Conservation (phyloP, 2,888 invertebrate species). For the Agrochola macilenta region DNA sequence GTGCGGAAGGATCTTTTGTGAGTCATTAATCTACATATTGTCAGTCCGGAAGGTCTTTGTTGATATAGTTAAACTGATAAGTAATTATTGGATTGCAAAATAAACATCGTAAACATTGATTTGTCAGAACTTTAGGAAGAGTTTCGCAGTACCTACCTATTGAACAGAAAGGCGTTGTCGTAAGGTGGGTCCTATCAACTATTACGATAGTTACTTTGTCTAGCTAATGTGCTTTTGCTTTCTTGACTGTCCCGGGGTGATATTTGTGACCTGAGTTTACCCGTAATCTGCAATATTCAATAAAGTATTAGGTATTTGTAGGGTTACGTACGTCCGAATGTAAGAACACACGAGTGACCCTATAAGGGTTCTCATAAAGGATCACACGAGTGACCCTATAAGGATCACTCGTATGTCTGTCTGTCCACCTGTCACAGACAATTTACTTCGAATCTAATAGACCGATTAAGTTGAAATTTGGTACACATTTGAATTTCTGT, state of each 20-base stretch:
- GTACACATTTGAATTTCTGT: no score
- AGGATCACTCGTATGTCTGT: no score
- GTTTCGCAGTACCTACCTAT: neutral
- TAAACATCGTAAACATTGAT: neutral
- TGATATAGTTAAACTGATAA: conserved; percentile 26
- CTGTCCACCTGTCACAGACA: no score
- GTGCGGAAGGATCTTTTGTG: conserved; percentile 12
- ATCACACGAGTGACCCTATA: no score
- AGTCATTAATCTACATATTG: conserved; percentile 7
- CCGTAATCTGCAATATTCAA: no score
- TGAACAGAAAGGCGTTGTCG: neutral
- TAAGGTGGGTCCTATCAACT: neutral
- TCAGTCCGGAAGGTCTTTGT: neutral
- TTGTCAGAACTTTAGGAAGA: conserved; percentile 1
- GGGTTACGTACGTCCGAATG: no score
- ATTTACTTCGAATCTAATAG: no score
- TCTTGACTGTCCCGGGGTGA: neutral
- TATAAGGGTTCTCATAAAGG: no score
- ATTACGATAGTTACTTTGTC: neutral
- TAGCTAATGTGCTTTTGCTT: neutral
- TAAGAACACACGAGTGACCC: no score
- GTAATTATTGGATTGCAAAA: conserved; percentile 29
- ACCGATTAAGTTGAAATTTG: no score
- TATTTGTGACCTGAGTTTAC: neutral
- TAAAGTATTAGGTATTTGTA: no score